Evolutionary conservation across 2,797 vertebrate genomes (phyloP), one percentile per base, ranked within the genome.

Genomic region (Pteropus rufus): DNA sequence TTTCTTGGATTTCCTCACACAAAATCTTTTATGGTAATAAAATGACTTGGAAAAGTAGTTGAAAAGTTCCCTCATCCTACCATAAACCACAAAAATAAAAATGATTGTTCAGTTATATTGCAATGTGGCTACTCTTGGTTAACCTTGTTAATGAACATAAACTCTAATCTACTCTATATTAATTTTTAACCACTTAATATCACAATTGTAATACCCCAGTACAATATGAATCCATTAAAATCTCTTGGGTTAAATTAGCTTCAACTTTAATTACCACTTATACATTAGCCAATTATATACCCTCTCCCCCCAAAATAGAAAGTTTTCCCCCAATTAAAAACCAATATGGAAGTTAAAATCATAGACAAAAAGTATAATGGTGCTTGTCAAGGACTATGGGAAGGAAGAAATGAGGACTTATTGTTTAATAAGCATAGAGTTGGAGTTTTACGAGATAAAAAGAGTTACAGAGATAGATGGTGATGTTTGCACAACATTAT

Each of bases 201-300:
- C 29, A 96, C 29, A 89, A 72, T 87, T 19, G 29, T 60, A 89
- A 87, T 79, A 94, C 11, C 62, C 44, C 23, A 90, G n/a, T 82
- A 82, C 3, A 94, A 75, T 75, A 2, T 46, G 10, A 91, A 86
- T 73, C n/a, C 83, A 79, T 83, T 95, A 79, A 94, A 97, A 95
- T 86, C 39, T 77, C 67, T 44, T 34, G 0, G 36, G 34, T 84
- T 95, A 83, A 83, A 96, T 72, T 39, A 93, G 36, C 52, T 93
- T 64, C 54, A 70, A 91, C 52, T 93, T 96, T 89, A 89, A 93
- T 70, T 96, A 97, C 65, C 39, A 94, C 39, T 83, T 91, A 83
- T 3, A 96, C 69, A 23, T 64, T 84, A 67, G 56, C 16, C n/a
- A 91, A 62, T 92, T 84, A 91, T 60, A 76, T 60, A 77, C 10